Conservation (phyloP, 2,797 vertebrate genomes). For the Clarias fuscus region DNA sequence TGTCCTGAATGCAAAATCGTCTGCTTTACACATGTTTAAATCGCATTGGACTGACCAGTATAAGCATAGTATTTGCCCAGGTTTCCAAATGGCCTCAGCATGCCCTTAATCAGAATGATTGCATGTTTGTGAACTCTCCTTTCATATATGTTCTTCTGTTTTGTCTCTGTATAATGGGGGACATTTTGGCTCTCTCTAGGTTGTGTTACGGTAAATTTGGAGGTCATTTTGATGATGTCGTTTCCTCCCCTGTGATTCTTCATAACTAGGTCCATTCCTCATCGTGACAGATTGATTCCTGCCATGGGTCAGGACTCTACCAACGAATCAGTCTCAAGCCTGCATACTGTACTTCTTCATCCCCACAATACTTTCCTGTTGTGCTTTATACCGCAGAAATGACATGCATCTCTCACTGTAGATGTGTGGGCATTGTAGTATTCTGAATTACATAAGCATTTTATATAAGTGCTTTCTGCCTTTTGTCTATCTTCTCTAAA, state of each 20-base stretch:
- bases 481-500: not conserved
- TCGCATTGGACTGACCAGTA: not conserved
- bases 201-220: not conserved
- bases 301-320: not conserved
- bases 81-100: not conserved
- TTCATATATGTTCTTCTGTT: not conserved
- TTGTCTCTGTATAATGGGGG: not conserved
- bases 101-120: not conserved
- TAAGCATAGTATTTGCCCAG: not conserved
- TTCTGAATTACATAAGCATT: not conserved
- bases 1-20: not conserved
- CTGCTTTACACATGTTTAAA: not conserved
- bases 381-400: not conserved
- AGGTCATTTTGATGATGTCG: constrained; percentile 4
- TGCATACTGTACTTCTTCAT: not conserved
- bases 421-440: not conserved
- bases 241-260: constrained; percentile 33
- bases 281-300: constrained; percentile 21
- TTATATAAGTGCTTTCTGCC: constrained; percentile 2
- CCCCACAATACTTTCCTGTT: not conserved
- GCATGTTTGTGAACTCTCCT: not conserved
- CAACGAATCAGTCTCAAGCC: not conserved
- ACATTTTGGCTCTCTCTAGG: not conserved
- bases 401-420: not conserved
- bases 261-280: constrained; percentile 18